A percentile compares a stretch with the other conserved stretches of the same genome.
These are phyloP conservation scores for Leptinotarsa texana DNA, from an alignment of 1,140 invertebrate genomes.

Conservation along the genomic window DNA sequence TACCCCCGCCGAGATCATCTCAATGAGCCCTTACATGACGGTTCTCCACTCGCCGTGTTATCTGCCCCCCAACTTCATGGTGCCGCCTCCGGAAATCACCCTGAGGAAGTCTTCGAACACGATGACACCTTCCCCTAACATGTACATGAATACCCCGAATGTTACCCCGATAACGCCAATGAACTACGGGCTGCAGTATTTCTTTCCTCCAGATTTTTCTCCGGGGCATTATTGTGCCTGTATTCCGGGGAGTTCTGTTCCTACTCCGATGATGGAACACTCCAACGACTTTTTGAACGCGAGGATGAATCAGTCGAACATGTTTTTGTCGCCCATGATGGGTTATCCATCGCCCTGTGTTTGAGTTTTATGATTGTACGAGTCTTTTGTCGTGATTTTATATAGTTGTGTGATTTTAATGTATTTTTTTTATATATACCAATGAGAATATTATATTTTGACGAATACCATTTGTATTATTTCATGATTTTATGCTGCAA, in stretches of 20 bases:
- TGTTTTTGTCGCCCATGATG: slow-evolving; percentile 31
- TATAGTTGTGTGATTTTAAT: too few relatives aligned
- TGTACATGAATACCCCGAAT: slow-evolving; percentile 30
- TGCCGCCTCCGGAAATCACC: neutral
- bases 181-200: slow-evolving; percentile 37
- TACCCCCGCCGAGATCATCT: slow-evolving; percentile 20
- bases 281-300: slow-evolving; percentile 30
- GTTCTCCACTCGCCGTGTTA: slow-evolving; percentile 18
- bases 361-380: slow-evolving; percentile 45
- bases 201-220: slow-evolving; percentile 47
- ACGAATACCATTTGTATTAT: too few relatives aligned
- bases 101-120: slow-evolving; percentile 35
- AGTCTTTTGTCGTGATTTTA: too few relatives aligned
- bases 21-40: slow-evolving; percentile 25
- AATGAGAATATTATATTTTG: too few relatives aligned
- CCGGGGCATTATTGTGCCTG: slow-evolving; percentile 35
- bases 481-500: too few relatives aligned
- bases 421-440: too few relatives aligned
- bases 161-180: slow-evolving; percentile 40
- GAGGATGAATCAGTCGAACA: slow-evolving; percentile 27
- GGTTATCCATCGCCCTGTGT: slow-evolving; percentile 31
- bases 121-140: slow-evolving; percentile 18
- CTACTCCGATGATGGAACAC: neutral
- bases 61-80: neutral
- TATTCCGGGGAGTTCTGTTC: neutral